Percentiles rank a stretch among this genome's conserved stretches.
Conservation (phyloP, 2,888 invertebrate genomes). For the Epirrhoe tristata region DNA sequence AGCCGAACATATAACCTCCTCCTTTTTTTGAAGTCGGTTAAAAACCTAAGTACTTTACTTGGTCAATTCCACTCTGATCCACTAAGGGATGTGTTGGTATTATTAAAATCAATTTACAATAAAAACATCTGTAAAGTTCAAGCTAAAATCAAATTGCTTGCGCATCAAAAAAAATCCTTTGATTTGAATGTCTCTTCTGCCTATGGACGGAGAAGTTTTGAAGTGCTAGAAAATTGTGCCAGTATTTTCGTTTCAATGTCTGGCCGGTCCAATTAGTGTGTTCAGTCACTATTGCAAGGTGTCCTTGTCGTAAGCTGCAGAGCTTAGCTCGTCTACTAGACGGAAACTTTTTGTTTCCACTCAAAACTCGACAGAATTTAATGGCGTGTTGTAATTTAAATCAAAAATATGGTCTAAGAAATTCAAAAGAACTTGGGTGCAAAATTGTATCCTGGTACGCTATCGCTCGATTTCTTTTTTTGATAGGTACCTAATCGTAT, state of each 20-base stretch:
- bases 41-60: no score
- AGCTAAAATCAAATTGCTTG: background rate
- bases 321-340: slow-evolving; percentile 18
- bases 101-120: background rate
- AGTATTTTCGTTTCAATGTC: slow-evolving; percentile 19
- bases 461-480: no score
- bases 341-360: slow-evolving; percentile 17
- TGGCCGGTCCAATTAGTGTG: slow-evolving; percentile 22
- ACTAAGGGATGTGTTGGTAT: no score
- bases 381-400: background rate
- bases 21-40: no score
- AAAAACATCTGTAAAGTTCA: background rate
- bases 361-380: slow-evolving; percentile 15
- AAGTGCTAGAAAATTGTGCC: slow-evolving; percentile 7
- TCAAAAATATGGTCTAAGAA: no score
- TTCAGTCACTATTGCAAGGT: slow-evolving; percentile 13
- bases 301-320: slow-evolving; percentile 17
- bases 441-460: no score
- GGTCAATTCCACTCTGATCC: no score
- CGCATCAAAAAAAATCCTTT: background rate
- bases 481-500: no score
- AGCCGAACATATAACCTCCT: no score
- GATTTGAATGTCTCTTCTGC: background rate
- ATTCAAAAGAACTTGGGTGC: no score
- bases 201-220: background rate